Evolutionary conservation across 2,888 invertebrate species (phyloP).

Genomic region (Stenodema calcarata): DNA sequence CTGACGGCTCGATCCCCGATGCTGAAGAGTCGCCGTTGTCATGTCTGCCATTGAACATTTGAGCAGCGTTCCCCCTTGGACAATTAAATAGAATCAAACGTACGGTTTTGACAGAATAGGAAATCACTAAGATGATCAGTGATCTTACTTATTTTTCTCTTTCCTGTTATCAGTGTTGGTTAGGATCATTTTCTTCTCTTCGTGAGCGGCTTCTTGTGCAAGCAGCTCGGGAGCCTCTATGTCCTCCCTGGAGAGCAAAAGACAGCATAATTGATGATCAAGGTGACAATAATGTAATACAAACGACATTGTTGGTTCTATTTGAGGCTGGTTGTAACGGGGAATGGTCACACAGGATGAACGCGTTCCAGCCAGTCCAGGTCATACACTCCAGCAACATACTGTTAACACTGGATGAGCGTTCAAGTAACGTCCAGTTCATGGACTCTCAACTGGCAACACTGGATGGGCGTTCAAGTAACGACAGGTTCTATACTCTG

Average conservation of each 20-base stretch:
- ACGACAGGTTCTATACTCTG: no score
- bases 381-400: no score
- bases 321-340: no score
- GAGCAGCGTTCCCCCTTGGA: background rate
- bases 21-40: background rate
- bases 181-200: slow-evolving; percentile 54
- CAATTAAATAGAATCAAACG: background rate
- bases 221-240: slow-evolving; percentile 53
- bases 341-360: no score
- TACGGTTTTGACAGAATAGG: no score
- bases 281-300: background rate
- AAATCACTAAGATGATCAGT: background rate
- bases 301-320: no score
- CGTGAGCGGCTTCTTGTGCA: slow-evolving; percentile 34
- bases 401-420: no score
- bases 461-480: no score
- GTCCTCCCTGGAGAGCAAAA: slow-evolving; percentile 48
- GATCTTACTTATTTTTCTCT: slow-evolving; percentile 18
- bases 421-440: no score
- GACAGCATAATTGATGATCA: background rate
- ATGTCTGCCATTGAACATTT: slow-evolving; percentile 23
- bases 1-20: background rate
- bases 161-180: slow-evolving; percentile 48
- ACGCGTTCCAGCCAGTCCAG: no score
- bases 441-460: no score